Conservation (phyloP, 1,140 invertebrate species). For the Chlorops oryzae region DNA sequence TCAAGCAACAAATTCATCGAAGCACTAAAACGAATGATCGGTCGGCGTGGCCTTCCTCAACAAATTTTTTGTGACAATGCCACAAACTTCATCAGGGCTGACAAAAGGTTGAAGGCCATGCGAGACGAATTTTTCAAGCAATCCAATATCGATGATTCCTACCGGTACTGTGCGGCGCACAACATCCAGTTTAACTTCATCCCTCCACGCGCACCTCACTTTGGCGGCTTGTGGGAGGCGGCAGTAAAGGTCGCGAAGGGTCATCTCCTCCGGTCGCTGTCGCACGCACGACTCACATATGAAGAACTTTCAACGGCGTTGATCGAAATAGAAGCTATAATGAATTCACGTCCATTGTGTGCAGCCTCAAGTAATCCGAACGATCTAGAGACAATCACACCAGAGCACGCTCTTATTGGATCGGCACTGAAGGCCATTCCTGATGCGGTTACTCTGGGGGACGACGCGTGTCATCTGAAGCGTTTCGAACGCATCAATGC, state of each 20-base stretch:
- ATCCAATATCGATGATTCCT: background rate
- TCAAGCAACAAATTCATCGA: slow-evolving; percentile 26
- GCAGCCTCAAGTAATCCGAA: slow-evolving; percentile 27
- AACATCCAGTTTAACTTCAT: slow-evolving; percentile 27
- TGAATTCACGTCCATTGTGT: slow-evolving; percentile 26
- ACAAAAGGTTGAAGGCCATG: slow-evolving; percentile 18
- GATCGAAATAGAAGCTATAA: slow-evolving; percentile 22
- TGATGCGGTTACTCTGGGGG: too few species aligned
- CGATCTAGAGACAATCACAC: slow-evolving; percentile 27
- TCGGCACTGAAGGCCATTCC: too few species aligned
- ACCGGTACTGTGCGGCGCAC: slow-evolving; percentile 9
- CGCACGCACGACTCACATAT: slow-evolving; percentile 13
- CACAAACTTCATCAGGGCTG: slow-evolving; percentile 27
- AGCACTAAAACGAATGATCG: slow-evolving; percentile 30
- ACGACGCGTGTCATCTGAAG: too few species aligned
- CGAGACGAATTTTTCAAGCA: background rate
- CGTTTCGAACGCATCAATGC: too few species aligned
- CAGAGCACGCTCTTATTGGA: too few species aligned
- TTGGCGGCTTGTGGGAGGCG: too few species aligned
- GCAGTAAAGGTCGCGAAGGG: slow-evolving; percentile 30
- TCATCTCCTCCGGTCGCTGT: slow-evolving; percentile 22
- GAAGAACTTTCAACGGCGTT: slow-evolving; percentile 23
- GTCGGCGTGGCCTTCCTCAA: slow-evolving; percentile 20
- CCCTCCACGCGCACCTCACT: slow-evolving; percentile 26
- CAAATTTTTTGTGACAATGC: slow-evolving; percentile 32